Base-by-base conservation (phyloP, 2,113 vertebrate genomes). In the Formicarius rufipectus region DNA sequence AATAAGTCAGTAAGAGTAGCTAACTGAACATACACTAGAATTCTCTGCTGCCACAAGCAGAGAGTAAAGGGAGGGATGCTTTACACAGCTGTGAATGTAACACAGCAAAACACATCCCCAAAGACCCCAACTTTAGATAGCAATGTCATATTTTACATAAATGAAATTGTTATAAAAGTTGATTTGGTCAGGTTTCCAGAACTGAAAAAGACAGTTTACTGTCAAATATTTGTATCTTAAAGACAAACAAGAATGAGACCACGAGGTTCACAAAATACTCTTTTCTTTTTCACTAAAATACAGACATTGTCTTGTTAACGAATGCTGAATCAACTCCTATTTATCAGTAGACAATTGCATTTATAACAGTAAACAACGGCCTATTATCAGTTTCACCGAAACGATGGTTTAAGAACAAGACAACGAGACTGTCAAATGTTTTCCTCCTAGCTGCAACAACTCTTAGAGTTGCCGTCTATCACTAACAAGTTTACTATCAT, bases 291-390 rank as follows among this genome's bases (percentile, higher is more conserved):
- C n/a, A 15, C 21, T 69, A 79, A 94, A 91, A 91, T 50, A 84
- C 22, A 84, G 15, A 49, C 79, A 94, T 88, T 97, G 94, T 96
- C 14, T 67, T 68, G 14, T 53, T 66, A 93, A 90, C 95, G 90
- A 95, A 97, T 95, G 60, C 68, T 95, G 84, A 96, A 84, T 91
- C 56, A 87, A 79, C 52, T 79, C n/a, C 77, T 75, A 83, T 84
- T 87, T 88, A 93, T 45, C 44, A 35, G 25, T 20, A 80, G 35
- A 96, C 95, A 96, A 93, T 33, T 68, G 79, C 21, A 86, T 86
- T 64, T 88, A 53, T 64, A 93, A 77, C 25, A 55, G 31, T 74
- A 63, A 84, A 96, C 59, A 96, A 92, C 24, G 79, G 19, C 25
- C 40, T 39, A 84, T 55, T 97, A 92, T 95, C 25, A 79, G 6